Evolutionary conservation across 2,888 invertebrate species (phyloP), one percentile per base, ranked within the genome.

Genomic region (Agrochola lychnidis): DNA sequence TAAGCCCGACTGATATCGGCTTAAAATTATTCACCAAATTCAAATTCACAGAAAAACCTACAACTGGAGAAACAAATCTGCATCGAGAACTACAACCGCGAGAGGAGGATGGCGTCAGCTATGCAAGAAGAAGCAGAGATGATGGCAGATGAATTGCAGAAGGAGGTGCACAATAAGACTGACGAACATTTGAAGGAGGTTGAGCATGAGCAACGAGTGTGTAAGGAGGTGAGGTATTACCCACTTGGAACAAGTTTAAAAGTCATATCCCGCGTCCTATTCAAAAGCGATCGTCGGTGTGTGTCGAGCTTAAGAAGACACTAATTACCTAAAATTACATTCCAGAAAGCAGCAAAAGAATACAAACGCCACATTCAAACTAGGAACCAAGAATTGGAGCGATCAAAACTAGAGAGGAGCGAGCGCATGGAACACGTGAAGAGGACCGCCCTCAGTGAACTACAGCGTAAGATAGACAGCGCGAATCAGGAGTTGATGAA

Each of bases 41-140:
- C 5, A 25, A 25, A 42, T 62, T 73, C 22, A 68, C 86, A 96
- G 96, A 87, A 91, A 83, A 91, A 88, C 42, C 90, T 94, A 5
- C 93, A 94, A 89, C 83, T 91, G 14, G 94, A 95, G 78, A 94
- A 95, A 80, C 86, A 93, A 75, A 82, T 94, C 0, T 94, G 93
- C 78, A 84, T 93, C 0, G 92, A 94, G 12, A 91, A 94, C 80
- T 91, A 89, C 62, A 91, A 92, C 6, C 89, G 90, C 0, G 95
- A 96, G 72, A 92, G 91, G 76, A 88, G 80, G 64, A 89, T 92
- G 57, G 90, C 92, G 0, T 78, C 85, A 0, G 90, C 91, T 48
- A 87, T 95, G 73, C 92, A 94, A 62, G 83, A 89, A 57, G 93
- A 94, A 76, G 79, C 92, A 0, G 93, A 95, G 4, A 92, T 76